These are phyloP conservation scores for Apocheima hispidaria DNA, from an alignment of 2,888 invertebrate species.

Conservation along the genomic window DNA sequence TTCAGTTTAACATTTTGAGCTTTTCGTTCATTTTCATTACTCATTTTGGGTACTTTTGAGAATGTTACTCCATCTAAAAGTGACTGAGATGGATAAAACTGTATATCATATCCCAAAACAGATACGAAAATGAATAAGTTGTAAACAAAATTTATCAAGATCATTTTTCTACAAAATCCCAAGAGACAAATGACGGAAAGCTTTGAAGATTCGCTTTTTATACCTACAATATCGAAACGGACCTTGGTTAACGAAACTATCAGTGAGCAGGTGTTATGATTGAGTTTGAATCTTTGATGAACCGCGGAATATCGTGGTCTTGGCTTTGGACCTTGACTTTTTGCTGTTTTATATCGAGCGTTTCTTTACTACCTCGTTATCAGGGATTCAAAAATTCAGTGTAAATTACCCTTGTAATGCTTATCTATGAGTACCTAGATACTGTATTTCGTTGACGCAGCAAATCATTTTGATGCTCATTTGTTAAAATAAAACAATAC, in stretches of 20 bases:
- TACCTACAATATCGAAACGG: slow-evolving; percentile 50
- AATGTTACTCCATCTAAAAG: slow-evolving; percentile 25
- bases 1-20: slow-evolving; percentile 7
- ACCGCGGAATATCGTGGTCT: slow-evolving; percentile 60
- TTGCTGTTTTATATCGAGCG: slow-evolving; percentile 36
- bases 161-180: slow-evolving; percentile 29
- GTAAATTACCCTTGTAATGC: slow-evolving; percentile 1
- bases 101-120: slow-evolving; percentile 56
- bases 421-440: no score
- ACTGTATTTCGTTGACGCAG: no score
- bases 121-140: slow-evolving; percentile 5
- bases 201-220: slow-evolving; percentile 56
- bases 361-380: slow-evolving; percentile 15
- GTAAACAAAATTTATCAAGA: slow-evolving; percentile 15
- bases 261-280: slow-evolving; percentile 80
- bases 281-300: slow-evolving; percentile 80
- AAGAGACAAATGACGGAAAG: slow-evolving; percentile 26
- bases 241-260: slow-evolving; percentile 68
- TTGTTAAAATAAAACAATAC: neutral
- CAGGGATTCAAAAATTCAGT: neutral
- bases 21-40: slow-evolving; percentile 11
- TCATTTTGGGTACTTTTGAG: slow-evolving; percentile 12
- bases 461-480: neutral
- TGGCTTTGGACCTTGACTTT: slow-evolving; percentile 54
- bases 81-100: slow-evolving; percentile 68